These are phyloP conservation scores for Eucera pruinosa DNA, from an alignment of 2,888 invertebrate species.

Conservation along the genomic window DNA sequence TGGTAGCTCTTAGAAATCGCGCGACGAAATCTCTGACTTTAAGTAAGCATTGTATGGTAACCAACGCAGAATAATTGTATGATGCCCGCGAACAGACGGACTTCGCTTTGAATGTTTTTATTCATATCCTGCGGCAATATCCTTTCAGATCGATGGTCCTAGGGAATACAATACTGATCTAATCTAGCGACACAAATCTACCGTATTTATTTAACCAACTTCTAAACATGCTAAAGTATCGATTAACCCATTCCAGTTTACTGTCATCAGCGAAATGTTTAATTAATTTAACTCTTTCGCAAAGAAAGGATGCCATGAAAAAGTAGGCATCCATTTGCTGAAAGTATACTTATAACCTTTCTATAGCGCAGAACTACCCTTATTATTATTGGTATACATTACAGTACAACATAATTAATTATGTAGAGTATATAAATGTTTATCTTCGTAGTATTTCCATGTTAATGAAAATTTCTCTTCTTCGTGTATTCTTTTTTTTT, in stretches of 20 bases:
- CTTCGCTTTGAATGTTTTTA: slow-evolving; percentile 47
- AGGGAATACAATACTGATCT: background rate
- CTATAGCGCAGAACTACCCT: too few relatives aligned
- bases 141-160: slow-evolving; percentile 1
- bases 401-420: too few relatives aligned
- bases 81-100: slow-evolving; percentile 33
- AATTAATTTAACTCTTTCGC: background rate
- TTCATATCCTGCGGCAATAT: slow-evolving; percentile 29
- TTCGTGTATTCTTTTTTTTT: too few relatives aligned
- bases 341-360: too few relatives aligned
- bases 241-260: background rate
- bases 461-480: too few relatives aligned
- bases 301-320: too few relatives aligned
- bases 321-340: too few relatives aligned
- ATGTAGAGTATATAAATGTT: too few relatives aligned
- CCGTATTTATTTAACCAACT: background rate
- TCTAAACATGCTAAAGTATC: background rate
- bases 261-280: background rate
- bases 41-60: slow-evolving; percentile 70
- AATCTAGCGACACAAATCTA: background rate
- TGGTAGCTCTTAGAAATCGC: slow-evolving; percentile 61
- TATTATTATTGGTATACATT: too few relatives aligned
- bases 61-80: slow-evolving; percentile 62
- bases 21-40: slow-evolving; percentile 67
- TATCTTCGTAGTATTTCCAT: too few relatives aligned